Base-by-base conservation (phyloP, 2,888 invertebrate species). In the Crossocerus cetratus region DNA sequence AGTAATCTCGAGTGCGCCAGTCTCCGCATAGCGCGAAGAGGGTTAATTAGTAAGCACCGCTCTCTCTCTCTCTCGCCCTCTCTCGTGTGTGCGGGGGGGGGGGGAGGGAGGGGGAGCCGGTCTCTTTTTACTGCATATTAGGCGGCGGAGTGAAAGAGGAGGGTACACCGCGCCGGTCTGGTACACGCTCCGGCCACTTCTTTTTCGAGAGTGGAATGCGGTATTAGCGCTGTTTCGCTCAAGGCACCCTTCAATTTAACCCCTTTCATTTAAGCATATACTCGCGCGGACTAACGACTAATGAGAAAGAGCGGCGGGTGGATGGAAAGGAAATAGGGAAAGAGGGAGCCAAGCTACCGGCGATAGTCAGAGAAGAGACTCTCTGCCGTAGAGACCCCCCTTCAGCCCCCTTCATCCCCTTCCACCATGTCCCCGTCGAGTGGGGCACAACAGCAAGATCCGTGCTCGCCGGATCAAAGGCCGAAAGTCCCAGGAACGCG, bases 151-250 rank as follows among this genome's bases (percentile, higher is more conserved):
- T 71, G 72, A 80, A 80, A 80, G 72, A 69, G 69, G 77, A 56
- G 75, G 32, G 32, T 32, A 8, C 32, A 32, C 32, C 79, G 74
- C 32, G 11, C 32, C 79, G 74, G 64, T 58, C 79, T 80, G 77
- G 77, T 68, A 80, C 79, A 32, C 32, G 72, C 65, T 77, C 80
- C 72, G 57, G 69, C 65, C 77, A 69, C 77, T 79, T 79, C 77
- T 76, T 79, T 77, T 80, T 80, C 60, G 69, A 75, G 75, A 72
- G 64, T 65, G 77, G 79, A 74, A 79, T 77, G 80, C 56, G 79
- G 74, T 77, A 80, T 79, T 77, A 79, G 77, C 79, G 77, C 77
- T 79, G 80, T 80, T 80, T 80, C 80, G 69, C 80, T 32, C 69
- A 54, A 69, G 77, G 69, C 21, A 77, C 80, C 72, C 80, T 75